Percentiles rank a stretch among this genome's conserved stretches.
phyloP scores from a whole-genome alignment of 2,888 invertebrate genomes.

The Odontothrips loti region DNA sequence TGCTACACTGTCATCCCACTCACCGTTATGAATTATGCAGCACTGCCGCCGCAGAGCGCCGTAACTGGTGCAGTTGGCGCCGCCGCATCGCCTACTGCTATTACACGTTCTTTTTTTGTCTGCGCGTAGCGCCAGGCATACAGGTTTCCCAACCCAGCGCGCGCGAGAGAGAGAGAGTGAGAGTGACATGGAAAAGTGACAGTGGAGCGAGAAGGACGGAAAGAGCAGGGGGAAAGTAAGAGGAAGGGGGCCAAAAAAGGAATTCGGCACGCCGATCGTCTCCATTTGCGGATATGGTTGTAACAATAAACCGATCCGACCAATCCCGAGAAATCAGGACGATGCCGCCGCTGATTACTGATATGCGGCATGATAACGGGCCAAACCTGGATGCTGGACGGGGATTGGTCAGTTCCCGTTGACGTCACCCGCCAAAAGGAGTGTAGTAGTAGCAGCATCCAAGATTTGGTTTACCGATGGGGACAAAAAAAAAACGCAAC shows the following conservation, averaged over 20 bases:
- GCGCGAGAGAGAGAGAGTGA: not conserved
- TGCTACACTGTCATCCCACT: constrained; percentile 7
- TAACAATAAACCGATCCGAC: not conserved
- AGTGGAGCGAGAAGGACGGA: not conserved
- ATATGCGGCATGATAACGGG: too few species aligned
- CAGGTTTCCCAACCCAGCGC: not conserved
- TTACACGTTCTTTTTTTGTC: not conserved
- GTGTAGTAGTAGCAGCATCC: too few species aligned
- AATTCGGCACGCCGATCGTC: not conserved
- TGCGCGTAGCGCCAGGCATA: not conserved
- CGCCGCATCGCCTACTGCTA: not conserved
- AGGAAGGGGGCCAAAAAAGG: not conserved
- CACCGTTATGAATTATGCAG: constrained; percentile 12
- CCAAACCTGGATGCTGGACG: too few species aligned
- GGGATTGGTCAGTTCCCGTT: too few species aligned
- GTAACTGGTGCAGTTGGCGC: not conserved
- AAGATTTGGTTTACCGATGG: too few species aligned
- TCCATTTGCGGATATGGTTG: not conserved
- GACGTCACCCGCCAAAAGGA: too few species aligned
- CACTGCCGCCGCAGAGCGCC: too few species aligned
- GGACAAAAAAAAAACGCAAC: too few species aligned
- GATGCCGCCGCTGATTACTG: too few species aligned
- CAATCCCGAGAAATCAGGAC: not conserved
- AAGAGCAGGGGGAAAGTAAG: not conserved
- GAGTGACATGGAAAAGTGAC: not conserved